Evolutionary conservation across 2,113 vertebrate species (phyloP), one percentile per base, ranked within the genome.

Genomic region (Herpailurus yagouaroundi): DNA sequence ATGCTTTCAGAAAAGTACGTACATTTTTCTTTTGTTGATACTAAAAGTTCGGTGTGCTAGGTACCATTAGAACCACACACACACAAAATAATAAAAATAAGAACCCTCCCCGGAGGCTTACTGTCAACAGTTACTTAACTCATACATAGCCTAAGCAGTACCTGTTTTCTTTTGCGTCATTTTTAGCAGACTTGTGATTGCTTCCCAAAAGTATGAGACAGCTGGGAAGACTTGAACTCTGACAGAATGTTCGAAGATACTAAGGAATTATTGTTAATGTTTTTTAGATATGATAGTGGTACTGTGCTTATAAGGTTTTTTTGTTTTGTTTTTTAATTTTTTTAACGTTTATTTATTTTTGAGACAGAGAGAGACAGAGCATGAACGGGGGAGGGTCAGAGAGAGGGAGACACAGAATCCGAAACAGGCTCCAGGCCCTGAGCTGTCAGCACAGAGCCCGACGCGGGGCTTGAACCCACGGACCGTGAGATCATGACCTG

Each of bases 1-100:
- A 99, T 1, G 99, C 99, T 64, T 98, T 99, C 83, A 99, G 99
- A 97, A 99, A 99, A 97, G 99, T 99, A 98, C 4, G 98, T 98
- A 21, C 27, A 23, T 52, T 95, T 95, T 94, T 45, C 25, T 71
- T 92, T 92, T 45, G 18, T 86, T 77, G 19, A 50, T 9, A 89
- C 18, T 71, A 68, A 91, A 68, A 80, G 55, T 85, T 36, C 25
- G 73, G 2, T 66, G 48, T 76, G 68, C 45, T 87, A 87, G 48
- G 29, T 33, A n/a, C n/a, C 1, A 4, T 84, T 50, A 74, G 64
- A 50, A 80, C 19, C 13, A 81, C 31, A 48, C 77, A 73, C 77
- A 50, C 31, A 68, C 19, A 87, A 45, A n/a, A 50, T 33, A 52
- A 84, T 23, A 18, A 68, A 74, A 95, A n/a, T 18, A n/a, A n/a